Evolutionary conservation across 2,888 invertebrate genomes (phyloP), one percentile per base, ranked within the genome.

Genomic region (Drosophila paracracens): DNA sequence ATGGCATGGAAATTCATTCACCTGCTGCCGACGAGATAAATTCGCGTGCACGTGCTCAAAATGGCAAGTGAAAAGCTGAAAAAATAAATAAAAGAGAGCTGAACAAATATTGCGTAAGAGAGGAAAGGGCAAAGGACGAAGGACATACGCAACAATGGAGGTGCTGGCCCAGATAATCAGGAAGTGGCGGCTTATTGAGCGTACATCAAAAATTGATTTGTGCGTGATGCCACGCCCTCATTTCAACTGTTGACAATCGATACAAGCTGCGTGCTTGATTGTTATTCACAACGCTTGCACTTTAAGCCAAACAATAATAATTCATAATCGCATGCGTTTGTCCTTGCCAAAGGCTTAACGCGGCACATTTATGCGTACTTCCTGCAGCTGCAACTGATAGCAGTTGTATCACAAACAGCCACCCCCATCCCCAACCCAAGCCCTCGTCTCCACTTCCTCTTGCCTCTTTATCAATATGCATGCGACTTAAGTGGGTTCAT

Each of bases 171-270:
- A 76, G 81, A 90, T 89, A 90, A 86, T 89, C 85, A 90, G 91
- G 87, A 88, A 88, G 85, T 82, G 81, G 85, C 85, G 76, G 86
- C 86, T 88, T 85, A 88, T 84, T 88, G 90, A 88, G 85, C 82
- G 80, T 73, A 77, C 90, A 88, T 79, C 85, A 89, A 87, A 83
- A 88, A 88, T 90, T 88, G 90, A 89, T 91, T 91, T 89, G 83
- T 72, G 70, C 67, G 59, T 40, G 35, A 5, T 52, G 51, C 67
- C 31, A 13, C 25, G 48, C 36, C 48, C n/a, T 25, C 46, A 16
- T 18, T 43, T 35, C 21, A 21, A 31, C 56, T 29, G 35, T n/a
- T 38, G 43, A 60, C 82, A 83, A 84, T 84, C 79, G 83, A 81
- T 89, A 79, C 77, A 75, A 66, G 82, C 64, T 63, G 81, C 71